Evolutionary conservation across 2,888 invertebrate genomes (phyloP).

Genomic region (Ophion ellenae): DNA sequence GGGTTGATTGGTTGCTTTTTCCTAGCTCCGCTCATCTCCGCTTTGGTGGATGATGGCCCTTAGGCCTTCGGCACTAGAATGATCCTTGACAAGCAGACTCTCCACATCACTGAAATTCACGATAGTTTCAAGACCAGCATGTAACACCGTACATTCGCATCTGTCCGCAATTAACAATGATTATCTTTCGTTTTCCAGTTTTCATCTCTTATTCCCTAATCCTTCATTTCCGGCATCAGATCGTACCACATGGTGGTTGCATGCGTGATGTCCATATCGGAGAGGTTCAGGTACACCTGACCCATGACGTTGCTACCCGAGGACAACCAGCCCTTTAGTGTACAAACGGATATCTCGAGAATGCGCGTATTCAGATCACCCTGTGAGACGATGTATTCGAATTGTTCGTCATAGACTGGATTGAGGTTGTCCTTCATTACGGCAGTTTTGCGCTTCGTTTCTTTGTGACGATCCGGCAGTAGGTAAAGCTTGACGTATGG

Average conservation of each 20-base stretch:
- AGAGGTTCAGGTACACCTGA: slow-evolving; percentile 89
- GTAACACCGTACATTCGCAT: no score
- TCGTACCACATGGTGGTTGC: slow-evolving; percentile 91
- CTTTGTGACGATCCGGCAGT: slow-evolving; percentile 93
- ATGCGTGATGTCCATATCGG: slow-evolving; percentile 88
- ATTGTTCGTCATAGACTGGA: slow-evolving; percentile 95
- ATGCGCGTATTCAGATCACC: slow-evolving; percentile 91
- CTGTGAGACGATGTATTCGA: slow-evolving; percentile 94
- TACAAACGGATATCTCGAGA: slow-evolving; percentile 94
- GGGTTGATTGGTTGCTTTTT: no score
- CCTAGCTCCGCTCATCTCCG: no score
- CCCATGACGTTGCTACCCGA: slow-evolving; percentile 94
- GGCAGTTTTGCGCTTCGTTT: slow-evolving; percentile 93
- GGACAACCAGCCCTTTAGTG: slow-evolving; percentile 92
- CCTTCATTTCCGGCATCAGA: slow-evolving; percentile 86
- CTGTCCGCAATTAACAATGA: background rate
- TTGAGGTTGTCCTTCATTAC: slow-evolving; percentile 95
- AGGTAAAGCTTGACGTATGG: slow-evolving; percentile 95
- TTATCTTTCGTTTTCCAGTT: background rate
- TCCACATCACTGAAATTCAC: no score
- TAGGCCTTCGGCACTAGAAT: no score
- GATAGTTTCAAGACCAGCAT: background rate
- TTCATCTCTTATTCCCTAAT: slow-evolving; percentile 70
- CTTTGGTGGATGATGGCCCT: no score
- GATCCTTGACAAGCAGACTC: no score